These are phyloP conservation scores for Andrena bicolor DNA, from an alignment of 2,888 invertebrate species.

Conservation along the genomic window DNA sequence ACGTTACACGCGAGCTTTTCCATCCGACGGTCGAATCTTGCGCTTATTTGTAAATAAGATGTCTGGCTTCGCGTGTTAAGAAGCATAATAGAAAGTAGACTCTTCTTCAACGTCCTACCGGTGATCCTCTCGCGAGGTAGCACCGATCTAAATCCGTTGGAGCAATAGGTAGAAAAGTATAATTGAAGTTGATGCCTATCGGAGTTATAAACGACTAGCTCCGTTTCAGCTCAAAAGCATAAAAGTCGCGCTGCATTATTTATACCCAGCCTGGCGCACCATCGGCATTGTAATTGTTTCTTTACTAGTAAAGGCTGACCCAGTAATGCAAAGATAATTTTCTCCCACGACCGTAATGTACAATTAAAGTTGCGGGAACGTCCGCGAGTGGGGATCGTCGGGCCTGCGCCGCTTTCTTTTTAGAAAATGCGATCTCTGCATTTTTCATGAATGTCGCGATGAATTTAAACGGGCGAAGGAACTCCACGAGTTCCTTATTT, in stretches of 20 bases:
- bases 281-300: conserved; percentile 27
- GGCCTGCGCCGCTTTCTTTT: conserved; percentile 26
- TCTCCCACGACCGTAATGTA: conserved; percentile 1
- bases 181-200: conserved; percentile 15
- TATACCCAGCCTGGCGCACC: conserved; percentile 13
- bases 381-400: background rate
- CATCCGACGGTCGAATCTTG: background rate
- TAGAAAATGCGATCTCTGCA: conserved; percentile 27
- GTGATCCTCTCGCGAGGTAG: background rate
- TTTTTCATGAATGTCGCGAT: background rate
- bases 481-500: background rate
- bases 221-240: conserved; percentile 9
- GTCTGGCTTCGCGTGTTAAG: background rate
- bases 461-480: background rate
- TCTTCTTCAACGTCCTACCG: background rate
- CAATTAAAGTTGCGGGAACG: conserved; percentile 26
- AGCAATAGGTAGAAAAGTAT: background rate
- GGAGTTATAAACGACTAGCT: conserved; percentile 22
- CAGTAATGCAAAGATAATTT: conserved; percentile 33
- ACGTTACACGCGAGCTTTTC: background rate
- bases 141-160: background rate
- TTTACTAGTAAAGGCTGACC: conserved; percentile 5
- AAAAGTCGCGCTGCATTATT: conserved; percentile 32
- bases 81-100: background rate
- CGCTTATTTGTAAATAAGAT: conserved; percentile 4